Evolutionary conservation across 2,797 vertebrate genomes (phyloP), one percentile per base, ranked within the genome.

Genomic region (Morus bassanus): DNA sequence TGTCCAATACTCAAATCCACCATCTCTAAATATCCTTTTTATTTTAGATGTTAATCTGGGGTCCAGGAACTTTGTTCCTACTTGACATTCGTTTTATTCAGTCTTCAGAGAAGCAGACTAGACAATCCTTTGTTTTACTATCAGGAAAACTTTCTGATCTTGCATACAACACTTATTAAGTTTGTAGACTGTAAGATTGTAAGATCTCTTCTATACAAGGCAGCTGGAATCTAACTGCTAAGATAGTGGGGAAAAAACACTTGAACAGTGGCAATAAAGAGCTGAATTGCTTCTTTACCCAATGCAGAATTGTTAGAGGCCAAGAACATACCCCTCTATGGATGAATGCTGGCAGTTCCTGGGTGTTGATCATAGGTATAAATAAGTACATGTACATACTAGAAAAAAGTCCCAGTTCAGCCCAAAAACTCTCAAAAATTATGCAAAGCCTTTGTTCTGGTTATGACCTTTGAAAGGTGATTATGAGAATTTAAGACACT

Each of bases 1-100:
- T 8, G 28, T 4, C 54, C 9, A 0, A 2, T 9, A 2, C 21
- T 46, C 28, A 2, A 2, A 5, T 1, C 6, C 9, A 0, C 35
- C 46, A 1, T 9, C 19, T 12, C 13, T 11, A n/a, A 60, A 39
- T 0, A 37, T 1, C 41, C 37, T 31, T 50, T 3, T 4, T 11
- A 9, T 24, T 57, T 18, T 15, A 27, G 35, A 9, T 25, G 6
- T 15, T 51, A 17, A 6, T 14, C 5, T 0, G 13, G 11, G 16
- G 1, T 2, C 11, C 31, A 2, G 39, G 31, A 64, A 9, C 28
- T 46, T 18, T 2, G 1, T 14, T 28, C 33, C 27, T 54, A 0
- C 18, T 23, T 43, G 43, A 4, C 4, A 0, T 23, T 48, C 8
- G 10, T 43, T 75, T 13, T 30, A 18, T 28, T 75, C 43, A 6